A percentile compares a stretch with the other conserved stretches of the same genome.
Conservation (phyloP, 2,888 invertebrate genomes). For the Cynaeus angustus region DNA sequence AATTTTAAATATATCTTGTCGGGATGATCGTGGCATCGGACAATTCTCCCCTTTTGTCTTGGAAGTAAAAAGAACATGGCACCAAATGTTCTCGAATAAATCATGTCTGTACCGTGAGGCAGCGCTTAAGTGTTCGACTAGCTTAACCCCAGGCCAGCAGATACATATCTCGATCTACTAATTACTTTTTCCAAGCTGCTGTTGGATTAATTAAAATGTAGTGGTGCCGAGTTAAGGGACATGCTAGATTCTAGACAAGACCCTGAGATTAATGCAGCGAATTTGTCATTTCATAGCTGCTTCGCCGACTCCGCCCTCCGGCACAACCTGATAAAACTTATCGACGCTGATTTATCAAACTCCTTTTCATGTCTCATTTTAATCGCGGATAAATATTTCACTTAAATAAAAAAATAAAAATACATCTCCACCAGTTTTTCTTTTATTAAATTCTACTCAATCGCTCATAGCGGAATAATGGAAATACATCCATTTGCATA, state of each 20-base stretch:
- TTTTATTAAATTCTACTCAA: conserved; percentile 25
- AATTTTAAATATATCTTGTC: conserved; percentile 55
- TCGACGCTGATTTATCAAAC: conserved; percentile 51
- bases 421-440: not conserved
- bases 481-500: conserved; percentile 28
- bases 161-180: conserved; percentile 64
- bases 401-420: conserved; percentile 46
- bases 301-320: conserved; percentile 27
- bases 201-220: conserved; percentile 66
- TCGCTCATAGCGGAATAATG: conserved; percentile 29
- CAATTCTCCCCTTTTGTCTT: conserved; percentile 61
- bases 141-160: conserved; percentile 51
- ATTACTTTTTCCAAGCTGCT: conserved; percentile 67
- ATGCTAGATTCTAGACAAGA: conserved; percentile 60
- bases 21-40: conserved; percentile 58
- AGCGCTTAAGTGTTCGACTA: conserved; percentile 50
- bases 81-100: conserved; percentile 62
- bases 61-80: conserved; percentile 61
- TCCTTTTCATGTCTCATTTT: conserved; percentile 50
- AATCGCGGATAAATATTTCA: conserved; percentile 52
- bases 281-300: conserved; percentile 52
- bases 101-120: conserved; percentile 58
- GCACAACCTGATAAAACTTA: conserved; percentile 51
- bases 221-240: conserved; percentile 59
- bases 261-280: conserved; percentile 58